Conservation (phyloP, 2,797 vertebrate species). For the Benthosema pterotum region DNA sequence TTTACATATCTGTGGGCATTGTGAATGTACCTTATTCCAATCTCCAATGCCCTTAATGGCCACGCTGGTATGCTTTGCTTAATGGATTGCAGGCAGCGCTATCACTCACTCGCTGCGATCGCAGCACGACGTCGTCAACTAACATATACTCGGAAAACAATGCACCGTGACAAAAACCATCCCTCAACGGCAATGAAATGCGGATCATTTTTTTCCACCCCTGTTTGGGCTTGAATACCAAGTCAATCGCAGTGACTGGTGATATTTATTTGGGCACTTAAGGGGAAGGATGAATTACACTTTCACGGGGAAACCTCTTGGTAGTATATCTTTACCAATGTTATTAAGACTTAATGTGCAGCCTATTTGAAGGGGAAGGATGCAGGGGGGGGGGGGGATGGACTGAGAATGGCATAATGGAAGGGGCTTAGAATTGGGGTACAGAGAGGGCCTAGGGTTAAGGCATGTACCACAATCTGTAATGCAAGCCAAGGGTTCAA, state of each 20-base stretch:
- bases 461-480: no score
- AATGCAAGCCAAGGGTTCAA: no score
- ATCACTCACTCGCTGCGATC: slow-evolving; percentile 21
- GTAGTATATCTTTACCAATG: slow-evolving; percentile 48
- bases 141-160: slow-evolving; percentile 20
- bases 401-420: slow-evolving; percentile 15
- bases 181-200: slow-evolving; percentile 25
- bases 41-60: slow-evolving; percentile 30
- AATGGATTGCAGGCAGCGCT: background rate
- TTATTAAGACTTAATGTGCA: slow-evolving; percentile 66
- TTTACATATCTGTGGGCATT: background rate
- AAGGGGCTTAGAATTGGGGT: no score
- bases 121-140: slow-evolving; percentile 15
- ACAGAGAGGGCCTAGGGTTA: no score
- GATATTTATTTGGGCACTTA: slow-evolving; percentile 55
- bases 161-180: slow-evolving; percentile 42
- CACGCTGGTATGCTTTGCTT: slow-evolving; percentile 16
- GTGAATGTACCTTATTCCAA: slow-evolving; percentile 27
- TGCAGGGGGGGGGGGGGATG: slow-evolving; percentile 18
- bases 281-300: slow-evolving; percentile 39
- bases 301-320: slow-evolving; percentile 40
- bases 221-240: slow-evolving; percentile 37
- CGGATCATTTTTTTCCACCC: slow-evolving; percentile 2
- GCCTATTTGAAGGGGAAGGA: slow-evolving; percentile 27
- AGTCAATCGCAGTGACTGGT: slow-evolving; percentile 37